Percentiles rank a stretch among this genome's conserved stretches.
Evolutionary conservation across 2,113 vertebrate species (phyloP).

Genomic region (Eira barbara): DNA sequence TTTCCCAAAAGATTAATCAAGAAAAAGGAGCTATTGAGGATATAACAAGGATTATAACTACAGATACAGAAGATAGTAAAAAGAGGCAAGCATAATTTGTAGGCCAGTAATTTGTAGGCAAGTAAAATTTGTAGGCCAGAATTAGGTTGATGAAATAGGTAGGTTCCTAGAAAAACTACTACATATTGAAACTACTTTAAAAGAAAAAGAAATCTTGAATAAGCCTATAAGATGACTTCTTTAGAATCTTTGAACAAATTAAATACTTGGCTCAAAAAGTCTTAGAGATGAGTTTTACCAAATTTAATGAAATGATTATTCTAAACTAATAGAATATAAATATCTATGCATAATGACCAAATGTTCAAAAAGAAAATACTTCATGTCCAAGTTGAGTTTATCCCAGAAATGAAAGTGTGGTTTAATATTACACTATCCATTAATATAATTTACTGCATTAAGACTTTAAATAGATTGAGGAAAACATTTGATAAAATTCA

Average conservation of each 20-base stretch:
- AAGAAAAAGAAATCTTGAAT: background rate
- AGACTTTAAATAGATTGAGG: background rate
- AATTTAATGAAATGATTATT: conserved; percentile 9
- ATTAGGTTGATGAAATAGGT: background rate
- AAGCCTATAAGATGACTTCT: background rate
- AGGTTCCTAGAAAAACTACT: background rate
- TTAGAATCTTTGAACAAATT: background rate
- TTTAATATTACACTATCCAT: background rate
- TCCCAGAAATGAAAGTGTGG: background rate
- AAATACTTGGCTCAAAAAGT: background rate
- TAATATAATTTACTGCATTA: background rate
- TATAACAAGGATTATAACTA: background rate
- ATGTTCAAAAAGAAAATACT: background rate
- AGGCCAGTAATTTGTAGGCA: background rate
- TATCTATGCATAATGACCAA: background rate
- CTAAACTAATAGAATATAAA: background rate
- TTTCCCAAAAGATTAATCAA: background rate
- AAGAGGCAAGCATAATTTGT: background rate
- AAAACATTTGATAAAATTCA: background rate
- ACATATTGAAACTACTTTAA: background rate
- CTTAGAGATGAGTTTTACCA: background rate
- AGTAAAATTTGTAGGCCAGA: background rate
- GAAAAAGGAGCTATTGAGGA: background rate
- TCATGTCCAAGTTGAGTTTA: background rate
- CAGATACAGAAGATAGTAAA: background rate